These are phyloP conservation scores for Nomia melanderi DNA, from an alignment of 1,140 invertebrate species.

Conservation along the genomic window DNA sequence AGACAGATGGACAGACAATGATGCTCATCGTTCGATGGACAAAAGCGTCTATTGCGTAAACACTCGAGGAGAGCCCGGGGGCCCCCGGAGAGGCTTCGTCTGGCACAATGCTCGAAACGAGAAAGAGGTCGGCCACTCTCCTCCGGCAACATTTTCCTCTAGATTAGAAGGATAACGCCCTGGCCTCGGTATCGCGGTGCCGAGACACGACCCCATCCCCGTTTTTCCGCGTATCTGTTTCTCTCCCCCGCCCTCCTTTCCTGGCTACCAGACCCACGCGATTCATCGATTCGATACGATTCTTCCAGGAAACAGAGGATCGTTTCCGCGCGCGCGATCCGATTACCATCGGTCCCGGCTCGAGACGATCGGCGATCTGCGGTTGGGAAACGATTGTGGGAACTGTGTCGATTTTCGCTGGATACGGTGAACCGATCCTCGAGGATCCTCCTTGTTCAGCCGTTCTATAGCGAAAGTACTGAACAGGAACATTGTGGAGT, in stretches of 20 bases:
- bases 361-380: neutral
- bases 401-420: neutral
- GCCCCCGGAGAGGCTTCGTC: slow-evolving; percentile 39
- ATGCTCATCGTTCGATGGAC: slow-evolving; percentile 79
- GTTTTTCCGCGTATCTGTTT: slow-evolving; percentile 29
- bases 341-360: slow-evolving; percentile 31
- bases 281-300: slow-evolving; percentile 32
- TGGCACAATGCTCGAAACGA: slow-evolving; percentile 44
- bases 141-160: slow-evolving; percentile 40
- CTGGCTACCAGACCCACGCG: neutral
- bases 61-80: slow-evolving; percentile 71
- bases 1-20: slow-evolving; percentile 77
- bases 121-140: slow-evolving; percentile 21
- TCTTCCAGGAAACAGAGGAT: slow-evolving; percentile 5
- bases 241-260: neutral
- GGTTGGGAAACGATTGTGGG: slow-evolving; percentile 2
- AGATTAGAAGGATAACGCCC: slow-evolving; percentile 32
- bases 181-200: neutral
- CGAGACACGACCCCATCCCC: no score
- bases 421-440: neutral
- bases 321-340: slow-evolving; percentile 2
- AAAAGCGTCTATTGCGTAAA: slow-evolving; percentile 81
- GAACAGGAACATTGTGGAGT: no score
- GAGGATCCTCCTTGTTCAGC: no score
- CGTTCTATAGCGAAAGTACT: no score